These are phyloP conservation scores for Abscondita cerata DNA, from an alignment of 2,888 invertebrate genomes.

Conservation along the genomic window DNA sequence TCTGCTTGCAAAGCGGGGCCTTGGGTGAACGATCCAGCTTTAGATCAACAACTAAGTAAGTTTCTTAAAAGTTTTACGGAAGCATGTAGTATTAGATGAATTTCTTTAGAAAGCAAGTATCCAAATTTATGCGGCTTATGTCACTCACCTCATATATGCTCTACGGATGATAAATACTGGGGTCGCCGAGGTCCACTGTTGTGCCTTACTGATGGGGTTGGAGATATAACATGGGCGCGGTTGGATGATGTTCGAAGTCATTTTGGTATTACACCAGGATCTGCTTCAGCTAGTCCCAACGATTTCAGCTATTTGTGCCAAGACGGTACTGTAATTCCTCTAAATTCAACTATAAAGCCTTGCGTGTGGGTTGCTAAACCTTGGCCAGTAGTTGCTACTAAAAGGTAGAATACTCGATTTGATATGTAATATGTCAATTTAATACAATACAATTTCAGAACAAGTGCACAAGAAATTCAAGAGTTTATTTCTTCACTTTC, in stretches of 20 bases:
- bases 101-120: slow-evolving; percentile 67
- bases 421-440: neutral
- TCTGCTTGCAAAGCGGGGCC: slow-evolving; percentile 86
- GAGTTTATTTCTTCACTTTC: slow-evolving; percentile 59
- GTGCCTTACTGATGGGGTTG: slow-evolving; percentile 79
- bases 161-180: slow-evolving; percentile 77
- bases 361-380: slow-evolving; percentile 83
- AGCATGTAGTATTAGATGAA: too few species aligned
- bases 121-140: slow-evolving; percentile 78
- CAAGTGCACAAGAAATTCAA: slow-evolving; percentile 62
- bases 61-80: too few species aligned
- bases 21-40: slow-evolving; percentile 73
- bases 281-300: slow-evolving; percentile 55
- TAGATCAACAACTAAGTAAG: slow-evolving; percentile 74
- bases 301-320: slow-evolving; percentile 78
- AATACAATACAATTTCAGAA: slow-evolving; percentile 46
- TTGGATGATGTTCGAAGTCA: slow-evolving; percentile 71
- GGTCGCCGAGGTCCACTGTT: slow-evolving; percentile 81
- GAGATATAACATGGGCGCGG: slow-evolving; percentile 85
- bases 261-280: slow-evolving; percentile 65
- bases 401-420: too few species aligned
- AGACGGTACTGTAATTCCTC: slow-evolving; percentile 71
- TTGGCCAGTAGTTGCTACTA: slow-evolving; percentile 77
- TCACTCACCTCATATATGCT: slow-evolving; percentile 67
- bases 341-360: slow-evolving; percentile 64